Base-by-base conservation (phyloP, 2,888 invertebrate genomes). In the Tridacna crocea region DNA sequence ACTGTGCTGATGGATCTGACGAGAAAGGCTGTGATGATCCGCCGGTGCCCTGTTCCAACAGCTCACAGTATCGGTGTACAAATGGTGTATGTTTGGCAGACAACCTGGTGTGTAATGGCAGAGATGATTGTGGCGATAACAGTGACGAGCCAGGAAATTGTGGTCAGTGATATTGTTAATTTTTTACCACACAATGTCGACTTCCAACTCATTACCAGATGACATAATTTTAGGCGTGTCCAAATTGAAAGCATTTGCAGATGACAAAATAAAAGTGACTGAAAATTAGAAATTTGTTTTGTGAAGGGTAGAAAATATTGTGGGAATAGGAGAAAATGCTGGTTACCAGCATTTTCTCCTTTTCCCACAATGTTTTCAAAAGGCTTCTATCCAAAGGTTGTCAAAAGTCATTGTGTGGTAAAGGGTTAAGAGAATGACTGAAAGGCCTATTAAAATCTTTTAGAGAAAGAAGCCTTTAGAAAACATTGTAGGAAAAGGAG, bases 61-160 rank as follows among this genome's bases (percentile, higher is more conserved):
- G 76, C 1, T 75, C 79, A 22, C 61, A 48, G 73, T 72, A 66
- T 27, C 36, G 55, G 47, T 80, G 80, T 65, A 24, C 11, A 17
- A 91, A 92, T 82, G 90, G 90, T 3, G 84, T 87, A 0, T 94
- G 94, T 79, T 88, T 93, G n/a, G 61, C 80, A 12, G 85, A 87
- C 3, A 75, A 80, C 15, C 72, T 87, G 4, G 85, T 88, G 3
- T 93, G 93, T 83, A 87, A 92, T 58, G 88, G 89, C 12, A 61
- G 80, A 13, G 77, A 91, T 72, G 92, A 93, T 72, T 93, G 93
- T 77, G 89, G 89, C 0, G 92, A 93, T 74, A 76, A 76, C 8
- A 92, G 90, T 12, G 94, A 93, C 88, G 93, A 92, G 83, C 90
- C 90, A 17, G 72, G 75, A 17, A 87, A 82, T 66, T 94, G 90